Evolutionary conservation across 2,888 invertebrate genomes (phyloP).

Genomic region (Euphydryas editha): DNA sequence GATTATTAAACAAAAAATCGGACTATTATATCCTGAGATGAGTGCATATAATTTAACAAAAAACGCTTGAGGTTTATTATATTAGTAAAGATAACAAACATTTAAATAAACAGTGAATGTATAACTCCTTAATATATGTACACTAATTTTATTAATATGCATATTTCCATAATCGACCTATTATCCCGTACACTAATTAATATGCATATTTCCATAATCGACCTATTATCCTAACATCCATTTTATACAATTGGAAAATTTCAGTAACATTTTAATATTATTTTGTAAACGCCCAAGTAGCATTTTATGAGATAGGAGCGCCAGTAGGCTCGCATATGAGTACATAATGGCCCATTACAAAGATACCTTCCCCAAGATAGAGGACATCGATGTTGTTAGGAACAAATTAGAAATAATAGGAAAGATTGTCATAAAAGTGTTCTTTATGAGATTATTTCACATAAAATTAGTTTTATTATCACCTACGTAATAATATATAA

Average conservation of each 20-base stretch:
- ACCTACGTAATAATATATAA: slow-evolving; percentile 26
- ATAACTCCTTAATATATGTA: too few species aligned
- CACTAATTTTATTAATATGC: too few species aligned
- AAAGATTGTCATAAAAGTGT: slow-evolving; percentile 36
- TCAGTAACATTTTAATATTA: background rate
- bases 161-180: too few species aligned
- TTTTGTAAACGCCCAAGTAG: slow-evolving; percentile 16
- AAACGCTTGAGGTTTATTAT: too few species aligned
- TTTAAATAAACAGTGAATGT: too few species aligned
- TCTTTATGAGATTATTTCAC: slow-evolving; percentile 38
- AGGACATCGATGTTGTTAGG: slow-evolving; percentile 31
- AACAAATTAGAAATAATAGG: slow-evolving; percentile 42
- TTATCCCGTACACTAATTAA: too few species aligned
- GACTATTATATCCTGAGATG: too few species aligned
- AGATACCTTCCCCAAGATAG: slow-evolving; percentile 23
- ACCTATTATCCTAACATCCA: background rate
- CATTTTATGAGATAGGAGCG: slow-evolving; percentile 32
- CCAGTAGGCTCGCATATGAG: slow-evolving; percentile 32
- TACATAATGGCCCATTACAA: slow-evolving; percentile 37
- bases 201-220: background rate
- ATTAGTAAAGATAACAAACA: too few species aligned
- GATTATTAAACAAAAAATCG: too few species aligned
- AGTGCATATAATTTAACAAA: too few species aligned
- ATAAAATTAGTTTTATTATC: slow-evolving; percentile 39
- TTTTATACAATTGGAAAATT: background rate